Evolutionary conservation across 2,113 vertebrate genomes (phyloP).

Genomic region (Meles meles): DNA sequence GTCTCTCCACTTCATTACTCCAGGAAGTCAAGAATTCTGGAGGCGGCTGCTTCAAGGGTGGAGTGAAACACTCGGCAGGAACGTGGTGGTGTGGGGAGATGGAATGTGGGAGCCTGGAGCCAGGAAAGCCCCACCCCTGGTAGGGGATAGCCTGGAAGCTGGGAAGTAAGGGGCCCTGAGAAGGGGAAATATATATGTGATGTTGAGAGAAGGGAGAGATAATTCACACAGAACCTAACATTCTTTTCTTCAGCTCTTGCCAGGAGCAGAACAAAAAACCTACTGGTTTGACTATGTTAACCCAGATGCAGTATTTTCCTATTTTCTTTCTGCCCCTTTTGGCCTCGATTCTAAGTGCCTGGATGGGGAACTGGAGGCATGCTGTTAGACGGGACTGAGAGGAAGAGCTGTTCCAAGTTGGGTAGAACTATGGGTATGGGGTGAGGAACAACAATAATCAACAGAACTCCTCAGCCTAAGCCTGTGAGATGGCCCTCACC

Average conservation of each 20-base stretch:
- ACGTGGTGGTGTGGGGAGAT: conserved; percentile 51
- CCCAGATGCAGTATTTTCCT: not conserved
- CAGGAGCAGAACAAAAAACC: not conserved
- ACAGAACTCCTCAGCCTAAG: not conserved
- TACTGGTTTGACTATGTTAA: not conserved
- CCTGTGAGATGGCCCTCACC: not conserved
- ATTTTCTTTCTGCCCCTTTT: not conserved
- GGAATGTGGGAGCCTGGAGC: conserved; percentile 63
- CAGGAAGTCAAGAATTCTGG: conserved; percentile 70
- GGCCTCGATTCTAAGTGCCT: not conserved
- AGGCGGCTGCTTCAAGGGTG: conserved; percentile 71
- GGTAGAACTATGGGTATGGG: not conserved
- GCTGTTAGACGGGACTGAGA: not conserved
- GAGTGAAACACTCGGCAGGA: conserved; percentile 57
- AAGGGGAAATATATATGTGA: not conserved
- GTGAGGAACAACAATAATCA: not conserved
- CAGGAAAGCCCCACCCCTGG: conserved; percentile 52
- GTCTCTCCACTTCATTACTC: conserved; percentile 46
- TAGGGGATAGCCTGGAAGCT: not conserved
- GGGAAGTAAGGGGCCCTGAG: not conserved
- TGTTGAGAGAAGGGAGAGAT: not conserved
- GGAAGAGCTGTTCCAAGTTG: conserved; percentile 15
- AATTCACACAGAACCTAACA: not conserved
- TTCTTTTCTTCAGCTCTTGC: not conserved
- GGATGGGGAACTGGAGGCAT: not conserved